These are phyloP conservation scores for Bubalus kerabau DNA, from an alignment of 2,113 vertebrate genomes.

Conservation along the genomic window DNA sequence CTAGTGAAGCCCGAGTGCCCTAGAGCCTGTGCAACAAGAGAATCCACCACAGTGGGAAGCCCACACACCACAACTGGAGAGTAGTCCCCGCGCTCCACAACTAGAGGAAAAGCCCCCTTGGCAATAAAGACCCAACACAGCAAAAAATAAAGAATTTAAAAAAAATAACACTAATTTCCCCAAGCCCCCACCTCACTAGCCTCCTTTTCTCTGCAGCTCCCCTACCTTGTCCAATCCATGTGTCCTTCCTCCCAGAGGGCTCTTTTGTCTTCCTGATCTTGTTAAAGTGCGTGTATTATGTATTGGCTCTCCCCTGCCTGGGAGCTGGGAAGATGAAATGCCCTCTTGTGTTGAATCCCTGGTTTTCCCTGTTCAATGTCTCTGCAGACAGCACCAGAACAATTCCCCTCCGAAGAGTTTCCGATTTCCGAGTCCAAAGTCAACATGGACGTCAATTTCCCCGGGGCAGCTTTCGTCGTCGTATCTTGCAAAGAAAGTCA, in stretches of 20 bases:
- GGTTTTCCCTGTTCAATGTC: slow-evolving; percentile 28
- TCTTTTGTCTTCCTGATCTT: neutral
- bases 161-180: neutral
- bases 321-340: neutral
- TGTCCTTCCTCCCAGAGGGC: neutral
- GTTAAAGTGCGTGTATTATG: rapidly evolving
- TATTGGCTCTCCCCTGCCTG: neutral
- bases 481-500: slow-evolving; percentile 97
- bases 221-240: neutral
- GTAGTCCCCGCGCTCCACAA: neutral
- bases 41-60: neutral
- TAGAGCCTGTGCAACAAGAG: neutral
- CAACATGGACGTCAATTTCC: slow-evolving; percentile 97
- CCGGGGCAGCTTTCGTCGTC: slow-evolving; percentile 94
- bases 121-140: neutral
- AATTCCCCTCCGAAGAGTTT: slow-evolving; percentile 96
- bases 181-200: rapidly evolving
- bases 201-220: neutral
- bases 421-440: slow-evolving; percentile 96
- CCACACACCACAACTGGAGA: rapidly evolving
- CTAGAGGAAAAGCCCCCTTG: neutral
- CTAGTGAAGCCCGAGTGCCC: neutral
- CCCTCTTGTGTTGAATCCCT: neutral
- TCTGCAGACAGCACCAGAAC: slow-evolving; percentile 92
- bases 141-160: neutral